Percentiles rank a stretch among this genome's conserved stretches.
Conservation (phyloP, 2,888 invertebrate species). For the Sisyra nigra region DNA sequence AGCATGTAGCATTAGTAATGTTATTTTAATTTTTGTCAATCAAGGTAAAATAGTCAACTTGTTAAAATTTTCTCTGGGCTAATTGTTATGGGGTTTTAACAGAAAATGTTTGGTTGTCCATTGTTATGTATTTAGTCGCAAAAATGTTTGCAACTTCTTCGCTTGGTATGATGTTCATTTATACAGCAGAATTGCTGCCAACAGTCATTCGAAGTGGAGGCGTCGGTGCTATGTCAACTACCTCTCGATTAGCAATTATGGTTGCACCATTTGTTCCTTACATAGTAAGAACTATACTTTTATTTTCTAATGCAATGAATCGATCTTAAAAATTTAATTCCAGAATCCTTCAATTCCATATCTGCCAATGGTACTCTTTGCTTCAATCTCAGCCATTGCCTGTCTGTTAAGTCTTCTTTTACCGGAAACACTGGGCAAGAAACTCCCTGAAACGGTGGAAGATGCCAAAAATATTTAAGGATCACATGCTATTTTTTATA, state of each 20-base stretch:
- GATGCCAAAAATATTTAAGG: constrained; percentile 25
- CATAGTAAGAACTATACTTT: constrained; percentile 28
- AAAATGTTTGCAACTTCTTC: constrained; percentile 46
- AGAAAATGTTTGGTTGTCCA: constrained; percentile 12
- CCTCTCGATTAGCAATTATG: constrained; percentile 40
- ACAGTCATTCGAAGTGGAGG: constrained; percentile 37
- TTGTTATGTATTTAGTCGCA: constrained; percentile 39
- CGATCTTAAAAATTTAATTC: no score
- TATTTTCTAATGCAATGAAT: no score
- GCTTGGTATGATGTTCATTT: constrained; percentile 45
- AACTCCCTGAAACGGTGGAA: constrained; percentile 42
- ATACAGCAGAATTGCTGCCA: constrained; percentile 39
- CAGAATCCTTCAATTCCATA: constrained; percentile 33
- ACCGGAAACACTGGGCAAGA: constrained; percentile 43
- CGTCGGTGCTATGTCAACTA: constrained; percentile 40
- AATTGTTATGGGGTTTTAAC: not conserved
- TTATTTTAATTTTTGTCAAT: constrained; percentile 34
- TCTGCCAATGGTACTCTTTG: constrained; percentile 36
- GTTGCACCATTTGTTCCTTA: constrained; percentile 43
- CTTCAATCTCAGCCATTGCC: constrained; percentile 31
- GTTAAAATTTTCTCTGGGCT: not conserved
- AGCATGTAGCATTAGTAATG: constrained; percentile 34
- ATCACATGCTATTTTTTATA: no score
- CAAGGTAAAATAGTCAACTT: constrained; percentile 21
- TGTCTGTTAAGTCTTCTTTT: constrained; percentile 35